Evolutionary conservation across 2,888 invertebrate genomes (phyloP), one percentile per base, ranked within the genome.

Genomic region (Heliothis peltigera): DNA sequence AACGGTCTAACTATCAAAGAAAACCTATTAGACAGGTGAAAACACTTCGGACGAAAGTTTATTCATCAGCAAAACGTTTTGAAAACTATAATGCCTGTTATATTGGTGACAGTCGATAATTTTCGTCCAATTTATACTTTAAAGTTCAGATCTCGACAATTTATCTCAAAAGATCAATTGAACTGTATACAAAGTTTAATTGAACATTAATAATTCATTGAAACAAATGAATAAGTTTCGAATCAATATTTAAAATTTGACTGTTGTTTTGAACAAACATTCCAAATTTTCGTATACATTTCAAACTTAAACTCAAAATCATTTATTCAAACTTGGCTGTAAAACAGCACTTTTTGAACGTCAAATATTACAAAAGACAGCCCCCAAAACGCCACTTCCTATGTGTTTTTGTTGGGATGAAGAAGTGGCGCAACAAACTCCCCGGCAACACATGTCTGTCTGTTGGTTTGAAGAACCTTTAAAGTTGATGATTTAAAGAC

Each of bases 1-100:
- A 60, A 72, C 43, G 47, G 46, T 70, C 65, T 65, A 72, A 72
- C 60, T 61, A 67, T 51, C 64, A 70, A 78, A 82, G 68, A 55
- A 60, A 75, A 73, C 18, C 70, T 64, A 64, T 57, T 60, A 56
- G 32, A 46, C 49, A 44, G 49, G 46, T 53, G 48, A 64, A 69
- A 69, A 70, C 53, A 51, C 48, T 63, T 44, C 8, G 15, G 7
- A 6, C 6, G 22, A 71, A 67, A 63, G 61, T 64, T 62, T 73
- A 21, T 60, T 65, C 21, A 28, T n/a, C 49, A 70, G 21, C 12
- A 63, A 25, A 10, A 46, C 55, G 46, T 43, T 47, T 12, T 56
- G 12, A 53, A 61, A 63, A 39, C 22, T 39, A 17, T 32, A 51
- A 55, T 22, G 53, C 49, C 54, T 65, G 62, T 64, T 62, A 70